Evolutionary conservation across 2,113 vertebrate species (phyloP).

Genomic region (Micronycteris hirsuta): DNA sequence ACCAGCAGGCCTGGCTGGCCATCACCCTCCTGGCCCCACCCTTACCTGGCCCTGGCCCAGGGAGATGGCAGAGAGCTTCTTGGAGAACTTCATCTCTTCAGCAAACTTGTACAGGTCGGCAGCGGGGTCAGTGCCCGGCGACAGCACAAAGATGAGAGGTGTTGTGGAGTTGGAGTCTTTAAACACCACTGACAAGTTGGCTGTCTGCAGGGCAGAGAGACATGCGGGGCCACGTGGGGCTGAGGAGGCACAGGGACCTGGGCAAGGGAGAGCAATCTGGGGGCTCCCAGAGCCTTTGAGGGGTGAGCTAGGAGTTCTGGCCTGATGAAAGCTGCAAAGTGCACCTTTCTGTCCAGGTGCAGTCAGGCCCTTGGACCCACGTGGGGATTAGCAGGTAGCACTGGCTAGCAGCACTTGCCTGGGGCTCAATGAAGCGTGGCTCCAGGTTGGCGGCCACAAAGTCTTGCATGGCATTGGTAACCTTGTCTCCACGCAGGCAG

Average conservation of each 20-base stretch:
- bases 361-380: background rate
- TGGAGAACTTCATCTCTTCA: conserved; percentile 91
- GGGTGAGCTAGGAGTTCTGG: background rate
- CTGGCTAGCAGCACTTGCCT: conserved; percentile 76
- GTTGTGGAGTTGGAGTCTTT: conserved; percentile 85
- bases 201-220: conserved; percentile 79
- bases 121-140: conserved; percentile 90
- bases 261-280: background rate
- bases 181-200: conserved; percentile 87
- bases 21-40: background rate
- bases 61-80: conserved; percentile 91
- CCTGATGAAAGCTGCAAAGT: background rate
- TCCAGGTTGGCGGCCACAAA: conserved; percentile 88
- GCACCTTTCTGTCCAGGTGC: background rate
- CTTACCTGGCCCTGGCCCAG: conserved; percentile 92
- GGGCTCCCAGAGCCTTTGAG: background rate
- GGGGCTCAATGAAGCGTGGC: conserved; percentile 89
- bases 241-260: background rate
- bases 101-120: conserved; percentile 93
- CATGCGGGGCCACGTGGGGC: background rate
- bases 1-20: background rate
- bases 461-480: conserved; percentile 92
- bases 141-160: conserved; percentile 91
- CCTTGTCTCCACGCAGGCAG: conserved; percentile 89
- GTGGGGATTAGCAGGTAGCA: background rate